Conservation (phyloP, 2,888 invertebrate species). For the Lasioglossum pauxillum region DNA sequence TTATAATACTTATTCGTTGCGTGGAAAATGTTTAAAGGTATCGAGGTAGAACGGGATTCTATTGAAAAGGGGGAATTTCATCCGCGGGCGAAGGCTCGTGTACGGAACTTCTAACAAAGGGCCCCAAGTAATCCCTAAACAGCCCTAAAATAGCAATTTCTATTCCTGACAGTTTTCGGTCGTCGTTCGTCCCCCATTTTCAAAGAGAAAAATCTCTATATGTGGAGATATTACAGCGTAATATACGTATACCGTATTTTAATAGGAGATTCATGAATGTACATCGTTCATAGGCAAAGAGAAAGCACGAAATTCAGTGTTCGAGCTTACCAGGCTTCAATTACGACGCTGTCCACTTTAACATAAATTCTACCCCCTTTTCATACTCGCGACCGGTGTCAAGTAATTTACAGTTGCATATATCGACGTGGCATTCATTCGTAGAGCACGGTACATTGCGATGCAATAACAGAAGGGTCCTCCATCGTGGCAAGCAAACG, state of each 20-base stretch:
- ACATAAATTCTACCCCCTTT: constrained; percentile 30
- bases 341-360: constrained; percentile 25
- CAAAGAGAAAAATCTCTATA: constrained; percentile 2
- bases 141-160: constrained; percentile 12
- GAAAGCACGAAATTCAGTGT: neutral
- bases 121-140: neutral
- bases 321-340: neutral
- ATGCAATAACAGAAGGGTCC: constrained; percentile 45
- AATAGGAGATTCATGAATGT: constrained; percentile 16
- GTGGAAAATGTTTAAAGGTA: neutral
- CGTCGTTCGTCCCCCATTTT: neutral
- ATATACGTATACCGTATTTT: neutral
- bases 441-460: constrained; percentile 32
- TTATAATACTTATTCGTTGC: neutral
- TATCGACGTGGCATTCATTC: constrained; percentile 31
- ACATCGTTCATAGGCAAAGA: neutral
- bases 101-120: neutral
- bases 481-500: constrained; percentile 39
- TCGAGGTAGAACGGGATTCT: neutral
- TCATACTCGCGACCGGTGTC: constrained; percentile 38
- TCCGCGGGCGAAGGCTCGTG: too few relatives aligned
- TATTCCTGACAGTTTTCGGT: neutral
- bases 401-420: constrained; percentile 40
- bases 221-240: neutral
- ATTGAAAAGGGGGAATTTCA: neutral